These are phyloP conservation scores for Procavia capensis DNA, from an alignment of 2,113 vertebrate species.

Conservation along the genomic window DNA sequence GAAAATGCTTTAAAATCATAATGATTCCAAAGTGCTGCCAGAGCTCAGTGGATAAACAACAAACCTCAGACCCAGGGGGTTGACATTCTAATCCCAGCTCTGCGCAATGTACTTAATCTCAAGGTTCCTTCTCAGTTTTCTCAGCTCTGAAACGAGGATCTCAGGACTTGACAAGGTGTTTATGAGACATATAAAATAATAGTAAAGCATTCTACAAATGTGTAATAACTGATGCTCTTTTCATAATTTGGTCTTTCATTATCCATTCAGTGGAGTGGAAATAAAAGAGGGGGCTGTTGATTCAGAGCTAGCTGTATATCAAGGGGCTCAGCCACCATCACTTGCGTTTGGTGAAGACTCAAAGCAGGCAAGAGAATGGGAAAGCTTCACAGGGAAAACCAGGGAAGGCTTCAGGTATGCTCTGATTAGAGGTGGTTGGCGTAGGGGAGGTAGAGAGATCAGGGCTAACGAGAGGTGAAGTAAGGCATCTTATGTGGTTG, in stretches of 20 bases:
- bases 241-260: conserved; percentile 57
- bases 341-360: neutral
- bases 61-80: conserved; percentile 10
- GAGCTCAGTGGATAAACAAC: conserved; percentile 52
- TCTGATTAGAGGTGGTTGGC: no score
- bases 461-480: neutral
- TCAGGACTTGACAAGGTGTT: conserved; percentile 49
- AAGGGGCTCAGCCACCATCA: neutral
- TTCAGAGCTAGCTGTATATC: neutral
- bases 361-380: neutral
- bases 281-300: neutral
- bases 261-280: conserved; percentile 29
- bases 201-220: neutral
- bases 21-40: conserved; percentile 66
- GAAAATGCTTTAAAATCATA: conserved; percentile 81
- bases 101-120: conserved; percentile 19
- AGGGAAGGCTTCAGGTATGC: neutral
- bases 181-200: conserved; percentile 17
- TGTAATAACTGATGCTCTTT: conserved; percentile 74
- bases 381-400: neutral
- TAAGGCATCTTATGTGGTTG: neutral
- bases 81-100: conserved; percentile 27
- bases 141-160: conserved; percentile 55
- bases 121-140: conserved; percentile 54
- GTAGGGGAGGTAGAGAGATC: neutral